phyloP scores from a whole-genome alignment of 2,797 vertebrate species.

The Crax fasciolata region DNA sequence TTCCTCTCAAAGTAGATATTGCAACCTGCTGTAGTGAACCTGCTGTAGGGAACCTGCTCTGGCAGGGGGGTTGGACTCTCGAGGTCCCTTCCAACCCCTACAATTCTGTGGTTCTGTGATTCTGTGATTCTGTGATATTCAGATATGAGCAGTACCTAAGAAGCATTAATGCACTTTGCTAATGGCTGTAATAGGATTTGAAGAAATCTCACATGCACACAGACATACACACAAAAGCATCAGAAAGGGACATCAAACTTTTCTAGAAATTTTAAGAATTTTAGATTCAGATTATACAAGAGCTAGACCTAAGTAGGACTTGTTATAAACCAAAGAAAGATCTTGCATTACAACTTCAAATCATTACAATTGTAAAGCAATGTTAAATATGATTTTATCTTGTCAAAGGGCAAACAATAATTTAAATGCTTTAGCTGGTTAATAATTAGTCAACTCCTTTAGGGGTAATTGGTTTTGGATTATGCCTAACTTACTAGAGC shows the following conservation, averaged over 20 bases:
- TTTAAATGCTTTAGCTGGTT: not conserved
- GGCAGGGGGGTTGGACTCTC: too few relatives aligned
- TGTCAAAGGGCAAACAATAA: not conserved
- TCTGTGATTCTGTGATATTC: not conserved
- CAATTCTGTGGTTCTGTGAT: too few relatives aligned
- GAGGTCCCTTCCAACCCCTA: too few relatives aligned
- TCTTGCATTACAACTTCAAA: not conserved
- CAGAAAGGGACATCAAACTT: not conserved
- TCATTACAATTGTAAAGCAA: not conserved
- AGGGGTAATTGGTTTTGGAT: not conserved
- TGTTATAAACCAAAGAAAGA: not conserved
- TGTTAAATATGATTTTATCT: not conserved
- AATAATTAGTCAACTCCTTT: not conserved
- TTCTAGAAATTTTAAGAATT: not conserved
- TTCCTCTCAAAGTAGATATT: not conserved
- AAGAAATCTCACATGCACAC: not conserved
- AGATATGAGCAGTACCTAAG: not conserved
- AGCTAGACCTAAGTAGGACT: not conserved
- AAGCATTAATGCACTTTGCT: not conserved
- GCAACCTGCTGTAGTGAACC: too few relatives aligned
- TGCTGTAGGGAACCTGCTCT: too few relatives aligned
- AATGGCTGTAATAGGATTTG: not conserved
- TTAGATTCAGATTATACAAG: not conserved
- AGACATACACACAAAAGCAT: not conserved
- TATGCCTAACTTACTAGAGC: not conserved